These are phyloP conservation scores for Chloroceryle aenea DNA, from an alignment of 2,113 vertebrate genomes.

Conservation along the genomic window DNA sequence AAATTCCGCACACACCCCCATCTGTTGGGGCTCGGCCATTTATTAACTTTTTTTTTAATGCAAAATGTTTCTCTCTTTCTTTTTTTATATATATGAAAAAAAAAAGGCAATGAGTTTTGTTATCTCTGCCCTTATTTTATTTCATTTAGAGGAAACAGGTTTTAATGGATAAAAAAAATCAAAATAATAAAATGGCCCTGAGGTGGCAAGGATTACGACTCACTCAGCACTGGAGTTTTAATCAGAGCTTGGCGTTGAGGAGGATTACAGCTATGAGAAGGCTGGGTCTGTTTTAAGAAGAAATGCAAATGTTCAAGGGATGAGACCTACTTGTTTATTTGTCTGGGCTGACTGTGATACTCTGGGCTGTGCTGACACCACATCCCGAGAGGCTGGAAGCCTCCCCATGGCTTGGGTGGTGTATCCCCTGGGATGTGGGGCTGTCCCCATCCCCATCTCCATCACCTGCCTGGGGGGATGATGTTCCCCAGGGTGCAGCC, in stretches of 20 bases:
- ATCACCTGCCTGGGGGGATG: fast-evolving
- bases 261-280: background rate
- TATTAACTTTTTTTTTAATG: constrained; percentile 61
- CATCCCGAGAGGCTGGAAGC: background rate
- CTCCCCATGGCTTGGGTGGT: background rate
- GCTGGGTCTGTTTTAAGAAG: background rate
- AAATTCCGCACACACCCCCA: constrained; percentile 73
- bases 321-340: background rate
- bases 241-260: constrained; percentile 25
- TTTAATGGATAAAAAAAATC: background rate
- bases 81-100: background rate
- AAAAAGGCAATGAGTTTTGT: constrained; percentile 33
- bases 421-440: background rate
- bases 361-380: background rate
- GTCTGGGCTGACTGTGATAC: background rate
- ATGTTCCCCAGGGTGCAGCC: background rate
- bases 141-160: constrained; percentile 39
- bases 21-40: constrained; percentile 75
- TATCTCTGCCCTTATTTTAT: constrained; percentile 16
- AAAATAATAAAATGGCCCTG: background rate
- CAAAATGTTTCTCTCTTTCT: constrained; percentile 24
- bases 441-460: background rate
- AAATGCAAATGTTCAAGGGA: background rate
- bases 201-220: constrained; percentile 30
- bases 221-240: constrained; percentile 15